Base-by-base conservation (phyloP, 2,797 vertebrate genomes). In the Nannoperca australis region DNA sequence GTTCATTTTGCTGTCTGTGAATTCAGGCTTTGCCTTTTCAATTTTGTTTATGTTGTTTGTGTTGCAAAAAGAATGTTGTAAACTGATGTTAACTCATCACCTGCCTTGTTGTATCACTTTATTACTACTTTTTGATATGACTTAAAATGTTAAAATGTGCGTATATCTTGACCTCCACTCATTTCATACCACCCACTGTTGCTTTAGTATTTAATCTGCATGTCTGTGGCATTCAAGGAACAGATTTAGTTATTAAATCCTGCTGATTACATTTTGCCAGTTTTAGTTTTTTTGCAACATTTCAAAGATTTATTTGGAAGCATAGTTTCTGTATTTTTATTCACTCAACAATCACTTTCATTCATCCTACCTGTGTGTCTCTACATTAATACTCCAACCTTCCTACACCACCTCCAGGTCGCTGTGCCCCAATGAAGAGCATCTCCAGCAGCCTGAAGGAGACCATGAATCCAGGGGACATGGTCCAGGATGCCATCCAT, bases 381-480 rank as follows among this genome's bases (percentile, higher is more conserved):
- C 4, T 20, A n/a, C 11, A 44, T 32, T 76, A 58, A 79, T 27
- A n/a, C 56, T 45, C 49, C 2, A 22, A 42, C 44, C 10, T 24
- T 59, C 3, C 49, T 15, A 3, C 40, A 14, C n/a, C 60, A 38
- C 67, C 8, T 42, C 20, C 93, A 99, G 98, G 98, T 85, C 98
- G 96, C 89, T 98, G 98, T 4, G 98, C 98, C 78, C 98, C 98
- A 13, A 99, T 99, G 98, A 99, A 99, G 94, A 99, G 98, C 94
- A 99, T 99, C 93, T 99, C 98, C 81, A 99, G 98, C 94, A 99
- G 98, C 94, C 96, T 99, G 86, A 99, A 99, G 92, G 98, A 99
- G 92, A 99, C 98, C 73, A 99, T 99, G 97, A 99, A 97, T 91
- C 98, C 98, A 0, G 97, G 99, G 0, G 98, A 99, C 93, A 99